phyloP scores from a whole-genome alignment of 2,113 vertebrate species.

The Xiphophorus couchianus region DNA sequence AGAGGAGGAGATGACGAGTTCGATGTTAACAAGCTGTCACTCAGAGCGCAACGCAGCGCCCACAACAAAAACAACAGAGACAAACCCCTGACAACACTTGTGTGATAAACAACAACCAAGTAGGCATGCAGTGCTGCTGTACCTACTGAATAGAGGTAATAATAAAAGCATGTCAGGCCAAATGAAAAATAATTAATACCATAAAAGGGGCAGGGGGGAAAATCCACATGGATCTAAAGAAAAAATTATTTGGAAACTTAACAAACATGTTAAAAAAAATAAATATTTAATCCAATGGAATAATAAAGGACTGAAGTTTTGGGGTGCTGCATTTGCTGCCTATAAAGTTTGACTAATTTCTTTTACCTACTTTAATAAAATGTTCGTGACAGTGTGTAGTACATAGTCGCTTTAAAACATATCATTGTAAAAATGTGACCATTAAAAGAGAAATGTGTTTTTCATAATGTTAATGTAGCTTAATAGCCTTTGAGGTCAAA shows the following conservation, averaged over 20 bases:
- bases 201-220: not conserved
- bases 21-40: slow-evolving; percentile 68
- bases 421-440: too few species aligned
- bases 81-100: slow-evolving; percentile 34
- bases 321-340: too few species aligned
- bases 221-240: too few species aligned
- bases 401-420: too few species aligned
- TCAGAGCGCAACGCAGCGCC: slow-evolving; percentile 52
- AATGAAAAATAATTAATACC: not conserved
- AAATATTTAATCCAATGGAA: too few species aligned
- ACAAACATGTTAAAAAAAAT: not conserved
- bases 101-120: slow-evolving; percentile 48
- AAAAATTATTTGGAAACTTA: too few species aligned
- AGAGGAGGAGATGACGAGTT: slow-evolving; percentile 65
- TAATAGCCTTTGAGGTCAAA: not conserved
- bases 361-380: too few species aligned
- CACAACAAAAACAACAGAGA: slow-evolving; percentile 55
- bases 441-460: too few species aligned
- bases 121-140: slow-evolving; percentile 9
- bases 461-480: too few species aligned
- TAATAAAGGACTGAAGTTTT: too few species aligned
- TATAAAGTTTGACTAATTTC: too few species aligned
- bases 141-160: slow-evolving; percentile 14
- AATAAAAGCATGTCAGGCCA: slow-evolving; percentile 8
- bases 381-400: too few species aligned